Evolutionary conservation across 2,113 vertebrate genomes (phyloP).

Genomic region (Neotragus moschatus): DNA sequence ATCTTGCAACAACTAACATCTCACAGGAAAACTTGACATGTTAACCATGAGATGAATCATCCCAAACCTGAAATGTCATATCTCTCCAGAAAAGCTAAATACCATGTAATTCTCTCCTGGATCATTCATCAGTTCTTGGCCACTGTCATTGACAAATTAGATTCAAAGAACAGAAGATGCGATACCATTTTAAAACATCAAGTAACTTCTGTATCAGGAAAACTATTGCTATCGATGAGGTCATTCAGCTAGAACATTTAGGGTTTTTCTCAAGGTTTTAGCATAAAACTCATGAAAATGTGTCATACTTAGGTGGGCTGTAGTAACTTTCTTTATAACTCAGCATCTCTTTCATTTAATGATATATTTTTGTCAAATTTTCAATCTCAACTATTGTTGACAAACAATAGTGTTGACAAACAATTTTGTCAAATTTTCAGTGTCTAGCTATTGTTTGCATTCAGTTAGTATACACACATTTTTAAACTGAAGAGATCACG

Average conservation of each 20-base stretch:
- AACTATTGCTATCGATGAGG: not conserved
- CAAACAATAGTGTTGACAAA: no score
- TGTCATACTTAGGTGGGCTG: not conserved
- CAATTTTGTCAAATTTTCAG: not conserved
- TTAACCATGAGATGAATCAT: slow-evolving; percentile 34
- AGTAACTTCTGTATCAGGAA: not conserved
- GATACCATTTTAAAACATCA: not conserved
- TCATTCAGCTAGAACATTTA: not conserved
- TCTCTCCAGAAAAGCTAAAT: slow-evolving; percentile 44
- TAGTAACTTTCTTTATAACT: not conserved
- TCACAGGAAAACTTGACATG: slow-evolving; percentile 35
- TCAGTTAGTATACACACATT: not conserved
- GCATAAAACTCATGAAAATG: not conserved
- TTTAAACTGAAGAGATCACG: not conserved
- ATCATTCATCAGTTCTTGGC: slow-evolving; percentile 14
- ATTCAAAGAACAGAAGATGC: not conserved
- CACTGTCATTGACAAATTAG: not conserved
- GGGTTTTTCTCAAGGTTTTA: not conserved
- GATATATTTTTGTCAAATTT: not conserved
- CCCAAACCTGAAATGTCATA: slow-evolving; percentile 17
- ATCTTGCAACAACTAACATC: not conserved
- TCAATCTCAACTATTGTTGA: no score
- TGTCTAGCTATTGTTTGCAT: not conserved
- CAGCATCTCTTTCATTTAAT: not conserved
- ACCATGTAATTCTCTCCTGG: slow-evolving; percentile 4